These are phyloP conservation scores for Phocoena phocoena DNA, from an alignment of 2,113 vertebrate genomes.

Conservation along the genomic window DNA sequence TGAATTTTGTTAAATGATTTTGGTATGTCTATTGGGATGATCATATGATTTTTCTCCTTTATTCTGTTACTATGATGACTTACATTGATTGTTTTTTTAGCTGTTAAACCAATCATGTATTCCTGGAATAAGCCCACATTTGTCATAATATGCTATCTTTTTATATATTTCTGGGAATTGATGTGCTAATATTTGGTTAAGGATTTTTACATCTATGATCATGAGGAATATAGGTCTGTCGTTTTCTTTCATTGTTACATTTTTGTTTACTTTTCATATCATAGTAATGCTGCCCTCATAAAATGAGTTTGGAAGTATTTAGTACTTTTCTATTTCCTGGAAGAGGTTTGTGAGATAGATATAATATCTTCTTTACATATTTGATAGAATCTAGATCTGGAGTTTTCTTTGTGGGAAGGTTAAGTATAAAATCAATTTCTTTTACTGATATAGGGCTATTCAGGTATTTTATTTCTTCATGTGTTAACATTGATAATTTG, in stretches of 20 bases:
- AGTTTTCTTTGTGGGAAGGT: background rate
- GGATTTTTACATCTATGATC: no score
- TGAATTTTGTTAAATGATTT: no score
- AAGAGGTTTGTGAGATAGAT: background rate
- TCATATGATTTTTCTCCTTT: no score
- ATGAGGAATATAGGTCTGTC: no score
- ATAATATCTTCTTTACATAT: background rate
- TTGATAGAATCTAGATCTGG: background rate
- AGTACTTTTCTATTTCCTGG: background rate
- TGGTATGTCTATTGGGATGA: no score
- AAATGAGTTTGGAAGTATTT: background rate
- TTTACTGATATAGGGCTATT: background rate
- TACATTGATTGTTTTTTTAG: no score
- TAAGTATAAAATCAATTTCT: background rate
- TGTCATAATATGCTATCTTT: no score
- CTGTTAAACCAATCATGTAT: no score
- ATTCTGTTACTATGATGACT: no score
- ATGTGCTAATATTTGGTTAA: no score
- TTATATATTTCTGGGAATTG: no score
- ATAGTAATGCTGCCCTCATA: background rate
- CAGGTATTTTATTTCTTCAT: background rate
- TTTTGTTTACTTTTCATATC: background rate
- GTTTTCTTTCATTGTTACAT: background rate
- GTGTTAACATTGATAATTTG: background rate
- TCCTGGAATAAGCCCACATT: no score